Conservation (phyloP, 1,140 invertebrate genomes). For the Oncopeltus fasciatus region DNA sequence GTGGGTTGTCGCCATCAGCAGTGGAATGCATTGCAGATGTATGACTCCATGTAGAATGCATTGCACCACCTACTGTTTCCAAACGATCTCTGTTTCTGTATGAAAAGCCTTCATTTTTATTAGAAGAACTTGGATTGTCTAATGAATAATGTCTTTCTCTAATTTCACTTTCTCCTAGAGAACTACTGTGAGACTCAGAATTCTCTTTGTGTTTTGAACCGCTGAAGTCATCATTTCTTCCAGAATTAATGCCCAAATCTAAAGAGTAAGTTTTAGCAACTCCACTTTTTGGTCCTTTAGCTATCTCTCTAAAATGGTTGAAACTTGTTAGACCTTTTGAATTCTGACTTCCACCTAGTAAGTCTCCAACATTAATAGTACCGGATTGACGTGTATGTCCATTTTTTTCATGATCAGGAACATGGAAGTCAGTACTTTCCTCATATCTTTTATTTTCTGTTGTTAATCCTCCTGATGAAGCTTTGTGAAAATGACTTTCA, state of each 20-base stretch:
- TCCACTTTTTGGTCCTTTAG: constrained; percentile 20
- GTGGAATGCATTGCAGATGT: not conserved
- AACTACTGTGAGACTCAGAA: not conserved
- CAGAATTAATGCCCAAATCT: constrained; percentile 17
- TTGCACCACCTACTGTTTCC: not conserved
- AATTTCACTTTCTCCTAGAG: not conserved
- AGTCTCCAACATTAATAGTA: constrained; percentile 6
- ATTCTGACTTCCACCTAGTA: not conserved
- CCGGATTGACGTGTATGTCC: not conserved
- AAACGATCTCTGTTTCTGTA: not conserved
- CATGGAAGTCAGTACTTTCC: not conserved
- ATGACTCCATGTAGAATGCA: constrained; percentile 3
- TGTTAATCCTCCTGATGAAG: not conserved
- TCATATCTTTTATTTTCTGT: not conserved
- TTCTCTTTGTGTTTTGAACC: no score
- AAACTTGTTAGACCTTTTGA: constrained; percentile 5
- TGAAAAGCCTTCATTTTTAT: not conserved
- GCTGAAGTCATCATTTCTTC: not conserved
- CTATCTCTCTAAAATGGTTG: constrained; percentile 17
- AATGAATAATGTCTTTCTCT: not conserved
- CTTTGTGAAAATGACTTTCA: not conserved
- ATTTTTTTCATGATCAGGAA: not conserved
- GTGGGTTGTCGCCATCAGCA: constrained; percentile 3
- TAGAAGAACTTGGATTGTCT: not conserved
- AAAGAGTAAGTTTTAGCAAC: constrained; percentile 21